Evolutionary conservation across 2,888 invertebrate genomes (phyloP), one percentile per base, ranked within the genome.

Genomic region (Hipparchia sbordonii): DNA sequence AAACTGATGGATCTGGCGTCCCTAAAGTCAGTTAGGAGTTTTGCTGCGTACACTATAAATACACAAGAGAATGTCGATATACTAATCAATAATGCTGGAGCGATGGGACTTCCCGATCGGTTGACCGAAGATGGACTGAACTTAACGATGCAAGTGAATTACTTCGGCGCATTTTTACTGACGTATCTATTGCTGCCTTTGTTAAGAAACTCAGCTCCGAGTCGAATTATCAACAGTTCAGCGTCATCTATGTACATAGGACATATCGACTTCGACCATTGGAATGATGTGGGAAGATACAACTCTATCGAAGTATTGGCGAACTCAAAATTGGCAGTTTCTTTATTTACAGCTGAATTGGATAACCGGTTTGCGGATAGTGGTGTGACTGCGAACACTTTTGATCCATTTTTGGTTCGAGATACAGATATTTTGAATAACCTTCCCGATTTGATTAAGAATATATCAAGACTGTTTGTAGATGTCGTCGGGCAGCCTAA

Each of bases 81-180:
- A 6, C 83, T 95, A 33, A 82, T 95, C 69, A 95, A 95, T 82
- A 95, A 95, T 78, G 95, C 95, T 1, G 95, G 95, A n/a, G 88
- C 94, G 0, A 80, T 89, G 1, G 91, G 86, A 0, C 78, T 91
- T 0, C 88, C 90, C 0, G 89, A 92, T 71, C 88, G 82, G 70
- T 82, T 92, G 13, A 95, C 96, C 0, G 92, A 94, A 78, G 96
- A 97, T 77, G 96, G 95, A 0, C 86, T 97, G 48, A 95, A 96
- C 77, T 83, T 94, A 2, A 95, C 95, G 1, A 95, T 96, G 95
- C 96, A 96, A 82, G 94, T 95, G 67, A 97, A 97, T 83, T 95
- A 96, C 82, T 95, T 96, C 80, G 96, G 96, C 8, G 95, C 95
- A 0, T 97, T 97, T 83, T 88, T 97, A 59, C 91, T 97, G 56